Percentiles rank a stretch among this genome's conserved stretches.
Evolutionary conservation across 2,797 vertebrate genomes (phyloP).

Genomic region (Myripristis murdjan): DNA sequence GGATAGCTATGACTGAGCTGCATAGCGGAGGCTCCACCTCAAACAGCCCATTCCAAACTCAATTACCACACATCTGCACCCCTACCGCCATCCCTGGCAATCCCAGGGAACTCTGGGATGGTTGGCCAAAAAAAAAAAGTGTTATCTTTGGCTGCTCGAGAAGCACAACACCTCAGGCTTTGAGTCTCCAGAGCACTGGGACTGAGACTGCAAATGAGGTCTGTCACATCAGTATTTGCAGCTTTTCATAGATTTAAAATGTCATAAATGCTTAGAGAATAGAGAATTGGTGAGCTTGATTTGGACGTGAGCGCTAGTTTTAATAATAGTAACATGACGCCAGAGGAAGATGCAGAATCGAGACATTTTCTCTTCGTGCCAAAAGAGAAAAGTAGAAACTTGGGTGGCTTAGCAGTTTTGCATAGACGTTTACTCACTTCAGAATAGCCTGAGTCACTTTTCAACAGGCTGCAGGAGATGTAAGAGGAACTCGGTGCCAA

Average conservation of each 20-base stretch:
- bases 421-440: constrained; percentile 37
- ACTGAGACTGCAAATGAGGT: constrained; percentile 74
- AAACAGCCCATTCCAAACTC: constrained; percentile 76
- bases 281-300: constrained; percentile 43
- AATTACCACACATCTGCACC: constrained; percentile 80
- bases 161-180: constrained; percentile 71
- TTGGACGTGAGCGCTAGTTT: constrained; percentile 56
- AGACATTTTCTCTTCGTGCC: constrained; percentile 39
- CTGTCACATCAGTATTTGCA: constrained; percentile 73
- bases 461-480: constrained; percentile 10
- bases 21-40: constrained; percentile 71
- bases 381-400: constrained; percentile 19
- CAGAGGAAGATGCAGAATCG: constrained; percentile 30
- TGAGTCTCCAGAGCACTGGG: constrained; percentile 57
- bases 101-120: constrained; percentile 55
- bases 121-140: constrained; percentile 33
- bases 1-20: constrained; percentile 70
- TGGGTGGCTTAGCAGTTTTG: not conserved
- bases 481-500: constrained; percentile 32
- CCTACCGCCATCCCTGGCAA: constrained; percentile 51
- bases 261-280: constrained; percentile 65
- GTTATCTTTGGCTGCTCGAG: constrained; percentile 71
- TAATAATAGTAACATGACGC: constrained; percentile 44
- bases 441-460: constrained; percentile 8
- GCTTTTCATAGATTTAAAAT: constrained; percentile 72